phyloP scores from a whole-genome alignment of 1,140 invertebrate species.

The Octopus bimaculoides region DNA sequence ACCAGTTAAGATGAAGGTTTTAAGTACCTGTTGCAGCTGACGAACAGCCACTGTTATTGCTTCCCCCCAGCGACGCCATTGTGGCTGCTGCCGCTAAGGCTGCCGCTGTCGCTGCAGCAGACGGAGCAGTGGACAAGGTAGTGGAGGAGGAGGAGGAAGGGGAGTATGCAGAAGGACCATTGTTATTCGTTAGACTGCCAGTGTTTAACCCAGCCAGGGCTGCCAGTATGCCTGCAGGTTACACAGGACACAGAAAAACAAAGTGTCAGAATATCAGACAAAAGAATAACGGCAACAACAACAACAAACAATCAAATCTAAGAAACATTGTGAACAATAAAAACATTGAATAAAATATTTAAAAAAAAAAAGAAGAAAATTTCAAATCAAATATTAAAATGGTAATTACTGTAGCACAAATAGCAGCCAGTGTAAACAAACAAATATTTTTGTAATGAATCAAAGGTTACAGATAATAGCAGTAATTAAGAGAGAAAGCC shows the following conservation, averaged over 20 bases:
- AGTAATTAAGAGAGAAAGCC: too few species aligned
- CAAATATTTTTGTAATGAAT: too few species aligned
- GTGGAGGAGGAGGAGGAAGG: neutral
- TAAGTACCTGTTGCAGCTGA: neutral
- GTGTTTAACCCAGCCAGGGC: slow-evolving; percentile 24
- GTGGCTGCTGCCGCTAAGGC: slow-evolving; percentile 18
- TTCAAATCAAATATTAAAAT: neutral
- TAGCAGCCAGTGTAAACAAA: too few species aligned
- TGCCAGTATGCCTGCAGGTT: slow-evolving; percentile 25
- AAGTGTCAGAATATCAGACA: neutral
- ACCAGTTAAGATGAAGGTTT: slow-evolving; percentile 8
- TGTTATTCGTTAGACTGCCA: slow-evolving; percentile 19
- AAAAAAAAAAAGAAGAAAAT: neutral
- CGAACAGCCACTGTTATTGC: slow-evolving; percentile 1
- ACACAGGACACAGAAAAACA: neutral
- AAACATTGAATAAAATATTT: neutral
- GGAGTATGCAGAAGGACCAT: neutral
- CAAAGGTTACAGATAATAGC: too few species aligned
- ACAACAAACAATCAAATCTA: neutral
- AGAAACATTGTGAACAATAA: neutral
- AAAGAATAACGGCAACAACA: neutral
- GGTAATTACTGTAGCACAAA: too few species aligned
- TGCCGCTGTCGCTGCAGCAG: slow-evolving; percentile 22
- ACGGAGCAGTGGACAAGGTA: slow-evolving; percentile 21
- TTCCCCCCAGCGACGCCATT: slow-evolving; percentile 9